Evolutionary conservation across 2,113 vertebrate species (phyloP), one percentile per base, ranked within the genome.

Genomic region (Scomber japonicus): DNA sequence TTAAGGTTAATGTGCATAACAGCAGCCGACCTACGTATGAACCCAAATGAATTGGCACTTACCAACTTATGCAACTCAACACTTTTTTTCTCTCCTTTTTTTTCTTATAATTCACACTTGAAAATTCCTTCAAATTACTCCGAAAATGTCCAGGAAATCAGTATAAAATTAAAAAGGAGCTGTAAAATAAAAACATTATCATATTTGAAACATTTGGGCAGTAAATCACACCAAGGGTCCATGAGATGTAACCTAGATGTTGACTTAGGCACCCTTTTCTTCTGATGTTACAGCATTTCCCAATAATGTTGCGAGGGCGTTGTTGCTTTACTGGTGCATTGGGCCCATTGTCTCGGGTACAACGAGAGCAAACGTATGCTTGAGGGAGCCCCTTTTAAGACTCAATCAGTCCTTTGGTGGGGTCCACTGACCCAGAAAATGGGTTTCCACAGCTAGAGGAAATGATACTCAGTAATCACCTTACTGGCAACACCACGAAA

Each of bases 371-470:
- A 75, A 78, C 71, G 88, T 89, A 89, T 73, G 88, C 89, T 54
- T 90, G 91, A 93, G 89, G 93, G 84, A 93, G 87, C 88, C 90
- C 77, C 92, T 87, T 94, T 95, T 95, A 96, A 96, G 96, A 95
- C 82, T 92, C 82, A 91, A 96, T 97, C 96, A 95, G 95, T 89
- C 93, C 89, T 96, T 96, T 96, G 89, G 94, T 90, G 93, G 93
- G 91, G 94, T 96, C 95, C 95, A 92, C 91, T 96, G 96, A 97
- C 96, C 96, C 95, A 95, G 96, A 96, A 96, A 97, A 97, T 96
- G 91, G 95, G 93, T 96, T 95, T 95, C 95, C 80, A 94, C 91
- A 92, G 94, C 86, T 70, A 94, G 90, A 97, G 97, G 96, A 97
- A 97, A 96, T 96, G 95, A 97, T 96, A 93, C 95, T 92, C 78